A percentile compares a stretch with the other conserved stretches of the same genome.
Conservation (phyloP, 2,797 vertebrate genomes). For the Aulostomus chinensis region DNA sequence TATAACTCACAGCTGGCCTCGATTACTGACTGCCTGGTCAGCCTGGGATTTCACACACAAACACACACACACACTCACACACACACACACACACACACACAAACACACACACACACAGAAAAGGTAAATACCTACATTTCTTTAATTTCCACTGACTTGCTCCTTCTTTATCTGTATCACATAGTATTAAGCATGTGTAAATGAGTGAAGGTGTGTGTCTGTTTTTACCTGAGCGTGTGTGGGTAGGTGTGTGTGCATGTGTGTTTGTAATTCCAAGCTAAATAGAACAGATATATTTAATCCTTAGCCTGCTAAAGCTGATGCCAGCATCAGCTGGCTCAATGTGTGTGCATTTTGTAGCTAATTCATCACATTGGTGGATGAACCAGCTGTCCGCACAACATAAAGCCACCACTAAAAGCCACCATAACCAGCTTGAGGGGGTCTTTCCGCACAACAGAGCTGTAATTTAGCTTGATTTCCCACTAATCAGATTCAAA, state of each 20-base stretch:
- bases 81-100: no score
- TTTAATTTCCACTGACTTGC: slow-evolving; percentile 36
- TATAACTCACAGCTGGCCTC: slow-evolving; percentile 62
- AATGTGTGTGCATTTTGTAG: slow-evolving; percentile 29
- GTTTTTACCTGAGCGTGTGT: background rate
- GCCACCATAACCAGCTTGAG: no score
- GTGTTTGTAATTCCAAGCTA: slow-evolving; percentile 58
- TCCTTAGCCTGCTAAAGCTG: slow-evolving; percentile 54
- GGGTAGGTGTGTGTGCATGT: background rate
- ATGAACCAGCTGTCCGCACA: slow-evolving; percentile 62
- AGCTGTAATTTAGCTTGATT: background rate
- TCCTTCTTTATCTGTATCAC: slow-evolving; percentile 40
- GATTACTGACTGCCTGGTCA: slow-evolving; percentile 65
- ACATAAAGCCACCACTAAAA: slow-evolving; percentile 38
- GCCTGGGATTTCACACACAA: no score
- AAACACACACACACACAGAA: no score
- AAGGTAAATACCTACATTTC: slow-evolving; percentile 43
- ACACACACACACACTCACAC: no score
- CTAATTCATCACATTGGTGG: slow-evolving; percentile 60
- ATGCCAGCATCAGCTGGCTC: slow-evolving; percentile 66
- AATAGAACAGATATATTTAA: slow-evolving; percentile 71
- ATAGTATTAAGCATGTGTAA: slow-evolving; percentile 1
- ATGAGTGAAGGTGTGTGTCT: no score
- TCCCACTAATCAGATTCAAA: background rate
- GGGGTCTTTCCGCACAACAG: background rate